Conservation (phyloP, 2,797 vertebrate genomes). For the Benthosema pterotum region DNA sequence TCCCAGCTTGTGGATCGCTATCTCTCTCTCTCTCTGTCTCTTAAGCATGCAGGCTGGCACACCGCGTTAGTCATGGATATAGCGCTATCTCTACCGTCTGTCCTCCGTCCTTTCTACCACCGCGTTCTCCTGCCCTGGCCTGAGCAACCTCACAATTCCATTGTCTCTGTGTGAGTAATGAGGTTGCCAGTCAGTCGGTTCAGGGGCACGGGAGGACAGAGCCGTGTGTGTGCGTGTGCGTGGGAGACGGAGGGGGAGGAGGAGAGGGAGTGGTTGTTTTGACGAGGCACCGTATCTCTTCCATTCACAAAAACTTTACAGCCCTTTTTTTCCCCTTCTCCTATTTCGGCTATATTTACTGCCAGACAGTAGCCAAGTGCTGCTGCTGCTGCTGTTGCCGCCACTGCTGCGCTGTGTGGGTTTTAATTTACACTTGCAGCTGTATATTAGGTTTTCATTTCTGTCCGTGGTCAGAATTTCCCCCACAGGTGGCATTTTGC, state of each 20-base stretch:
- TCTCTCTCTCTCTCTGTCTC: conserved; percentile 20
- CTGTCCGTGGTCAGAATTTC: not conserved
- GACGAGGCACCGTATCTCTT: not conserved
- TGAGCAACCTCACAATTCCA: conserved; percentile 1
- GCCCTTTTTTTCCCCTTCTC: not conserved
- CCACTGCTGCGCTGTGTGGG: no score
- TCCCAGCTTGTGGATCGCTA: conserved; percentile 26
- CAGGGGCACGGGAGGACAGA: not conserved
- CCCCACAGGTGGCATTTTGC: not conserved
- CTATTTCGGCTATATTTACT: not conserved
- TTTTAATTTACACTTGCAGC: not conserved
- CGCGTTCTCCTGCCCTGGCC: conserved; percentile 11
- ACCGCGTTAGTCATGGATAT: conserved; percentile 24
- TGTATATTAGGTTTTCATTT: not conserved
- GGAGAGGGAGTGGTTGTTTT: no score
- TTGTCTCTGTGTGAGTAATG: conserved; percentile 15
- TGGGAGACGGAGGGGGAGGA: no score
- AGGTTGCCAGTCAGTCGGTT: conserved; percentile 6
- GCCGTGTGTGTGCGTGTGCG: not conserved
- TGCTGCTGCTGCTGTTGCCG: not conserved
- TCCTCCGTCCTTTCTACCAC: not conserved
- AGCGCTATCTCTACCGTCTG: conserved; percentile 5
- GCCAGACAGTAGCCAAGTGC: not conserved
- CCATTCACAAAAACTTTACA: not conserved
- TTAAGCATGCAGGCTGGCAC: not conserved